These are phyloP conservation scores for Chlorodrepanis virens DNA, from an alignment of 2,113 vertebrate genomes.

Conservation along the genomic window DNA sequence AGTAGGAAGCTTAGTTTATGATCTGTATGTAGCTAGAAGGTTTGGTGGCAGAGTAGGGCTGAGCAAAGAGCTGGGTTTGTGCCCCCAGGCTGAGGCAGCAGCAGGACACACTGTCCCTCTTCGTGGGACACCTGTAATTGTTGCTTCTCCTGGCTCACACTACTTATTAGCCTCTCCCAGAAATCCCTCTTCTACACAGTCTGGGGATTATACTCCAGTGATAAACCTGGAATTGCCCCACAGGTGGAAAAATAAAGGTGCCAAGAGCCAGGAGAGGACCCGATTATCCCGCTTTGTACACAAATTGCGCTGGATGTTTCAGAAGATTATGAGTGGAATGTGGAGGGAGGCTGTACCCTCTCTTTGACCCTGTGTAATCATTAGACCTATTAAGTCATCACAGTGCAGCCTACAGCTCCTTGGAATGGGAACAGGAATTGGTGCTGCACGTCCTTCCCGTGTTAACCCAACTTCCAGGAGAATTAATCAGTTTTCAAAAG, in stretches of 20 bases:
- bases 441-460: neutral
- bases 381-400: neutral
- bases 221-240: neutral
- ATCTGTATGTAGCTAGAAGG: neutral
- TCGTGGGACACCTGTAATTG: neutral
- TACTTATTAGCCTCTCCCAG: neutral
- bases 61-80: neutral
- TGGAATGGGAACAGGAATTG: neutral
- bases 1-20: neutral
- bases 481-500: neutral
- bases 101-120: neutral
- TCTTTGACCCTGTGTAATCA: neutral
- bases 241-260: neutral
- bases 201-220: neutral
- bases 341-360: neutral
- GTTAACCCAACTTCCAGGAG: neutral
- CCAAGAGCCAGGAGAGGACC: neutral
- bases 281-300: accelerated
- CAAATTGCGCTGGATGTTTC: neutral
- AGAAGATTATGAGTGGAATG: neutral
- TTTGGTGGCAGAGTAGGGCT: neutral
- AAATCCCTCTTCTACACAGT: neutral
- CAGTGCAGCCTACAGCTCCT: neutral
- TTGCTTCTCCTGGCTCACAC: neutral
- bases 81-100: neutral